These are phyloP conservation scores for Branchipolynoe longqiensis DNA, from an alignment of 2,888 invertebrate species.

Conservation along the genomic window DNA sequence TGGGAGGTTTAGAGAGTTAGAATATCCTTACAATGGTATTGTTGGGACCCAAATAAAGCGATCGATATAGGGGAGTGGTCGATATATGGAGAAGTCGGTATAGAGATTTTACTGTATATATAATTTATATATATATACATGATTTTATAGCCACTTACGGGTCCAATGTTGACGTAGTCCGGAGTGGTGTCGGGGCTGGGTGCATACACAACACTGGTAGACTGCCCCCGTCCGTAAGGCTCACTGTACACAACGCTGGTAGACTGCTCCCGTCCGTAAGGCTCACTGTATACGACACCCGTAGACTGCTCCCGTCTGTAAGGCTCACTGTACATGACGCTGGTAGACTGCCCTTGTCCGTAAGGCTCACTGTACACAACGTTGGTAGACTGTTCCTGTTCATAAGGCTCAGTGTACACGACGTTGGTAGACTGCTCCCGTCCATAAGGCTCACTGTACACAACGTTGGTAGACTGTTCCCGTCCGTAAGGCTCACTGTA, in stretches of 20 bases:
- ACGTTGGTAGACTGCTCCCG: not conserved
- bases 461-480: slow-evolving; percentile 1
- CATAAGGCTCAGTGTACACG: slow-evolving; percentile 24
- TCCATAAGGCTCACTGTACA: not conserved
- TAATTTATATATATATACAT: too few relatives aligned
- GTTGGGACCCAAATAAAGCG: too few relatives aligned
- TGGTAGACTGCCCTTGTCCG: too few relatives aligned
- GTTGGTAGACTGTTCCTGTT: slow-evolving; percentile 7
- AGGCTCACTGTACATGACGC: not conserved
- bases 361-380: too few relatives aligned
- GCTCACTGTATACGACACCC: not conserved
- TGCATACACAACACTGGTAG: slow-evolving; percentile 15
- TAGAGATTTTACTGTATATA: too few relatives aligned
- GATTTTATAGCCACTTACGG: too few relatives aligned
- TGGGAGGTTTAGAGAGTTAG: too few relatives aligned
- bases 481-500: slow-evolving; percentile 37
- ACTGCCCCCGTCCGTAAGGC: slow-evolving; percentile 11
- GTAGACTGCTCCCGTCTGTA: too few relatives aligned
- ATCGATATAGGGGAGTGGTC: too few relatives aligned
- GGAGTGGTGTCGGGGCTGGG: too few relatives aligned
- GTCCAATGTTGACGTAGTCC: slow-evolving; percentile 39
- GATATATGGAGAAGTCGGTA: too few relatives aligned
- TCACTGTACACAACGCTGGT: slow-evolving; percentile 27
- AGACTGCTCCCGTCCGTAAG: not conserved
- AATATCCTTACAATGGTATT: too few relatives aligned